Base-by-base conservation (phyloP, 1,140 invertebrate species). In the Batillaria attramentaria region DNA sequence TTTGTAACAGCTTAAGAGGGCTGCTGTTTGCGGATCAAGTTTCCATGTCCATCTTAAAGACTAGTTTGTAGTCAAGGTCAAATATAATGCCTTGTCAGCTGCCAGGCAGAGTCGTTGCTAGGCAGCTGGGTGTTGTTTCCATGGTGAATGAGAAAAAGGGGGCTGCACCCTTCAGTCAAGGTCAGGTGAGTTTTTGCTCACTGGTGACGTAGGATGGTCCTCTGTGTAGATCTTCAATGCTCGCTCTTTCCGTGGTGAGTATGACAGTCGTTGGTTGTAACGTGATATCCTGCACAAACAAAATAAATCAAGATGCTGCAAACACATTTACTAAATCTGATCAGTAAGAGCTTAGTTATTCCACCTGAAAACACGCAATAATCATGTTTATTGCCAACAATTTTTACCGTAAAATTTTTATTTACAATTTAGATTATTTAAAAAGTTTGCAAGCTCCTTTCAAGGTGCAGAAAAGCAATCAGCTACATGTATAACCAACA, bases 151-250 rank as follows among this genome's bases (percentile, higher is more conserved):
- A 28, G 18, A 6, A 13, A 37, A 20, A 57, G 31, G 39, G n/a
- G 13, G 3, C 43, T 65, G 72, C 33, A 37, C 46, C 24, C 62
- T 33, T 81, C 54, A 85, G 39, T 85, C 85, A 31, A 86, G 70
- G 65, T 84, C 83, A 18, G 83, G 80, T 24, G 78, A 75, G 24
- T 43, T 72, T 69, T 83, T 76, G 81, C 78, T 62, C 54, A 28
- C 77, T 24, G 70, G 72, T 37, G 75, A 70, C 18, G 83, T 42
- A n/a, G 81, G 81, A 54, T 77, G 70, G 50, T 89, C 89, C 81
- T 95, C 94, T 75, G 95, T 90, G 89, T 95, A 94, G 84, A 96
- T 96, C 91, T 95, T 95, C 41, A 96, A 91, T 4, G 93, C 94
- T 84, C 93, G 92, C 90, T 96, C 95, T 84, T 93, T 93, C 76